Evolutionary conservation across 2,888 invertebrate species (phyloP).

Genomic region (Synergus itoensis): DNA sequence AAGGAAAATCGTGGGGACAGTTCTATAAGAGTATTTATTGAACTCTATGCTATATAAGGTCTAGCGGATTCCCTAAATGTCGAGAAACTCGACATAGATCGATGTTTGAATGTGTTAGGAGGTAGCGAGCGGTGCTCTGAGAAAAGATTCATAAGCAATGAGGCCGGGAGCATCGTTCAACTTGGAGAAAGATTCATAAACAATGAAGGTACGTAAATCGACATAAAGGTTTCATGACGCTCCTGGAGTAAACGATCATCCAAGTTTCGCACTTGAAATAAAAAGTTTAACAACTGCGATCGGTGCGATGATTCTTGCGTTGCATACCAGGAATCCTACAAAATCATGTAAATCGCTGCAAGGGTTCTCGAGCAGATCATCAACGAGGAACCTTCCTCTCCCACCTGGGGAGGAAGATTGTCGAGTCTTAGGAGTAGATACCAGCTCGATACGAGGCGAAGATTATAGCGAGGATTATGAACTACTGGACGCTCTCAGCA

Average conservation of each 20-base stretch:
- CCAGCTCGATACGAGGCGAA: neutral
- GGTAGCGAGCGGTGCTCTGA: neutral
- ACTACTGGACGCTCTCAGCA: no score
- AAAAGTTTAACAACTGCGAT: neutral
- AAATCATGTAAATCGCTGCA: neutral
- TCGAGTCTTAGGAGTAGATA: neutral
- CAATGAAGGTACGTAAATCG: conserved; percentile 2
- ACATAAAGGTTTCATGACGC: neutral
- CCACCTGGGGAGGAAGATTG: neutral
- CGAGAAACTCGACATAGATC: conserved; percentile 3
- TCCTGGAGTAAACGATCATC: neutral
- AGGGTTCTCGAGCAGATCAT: neutral
- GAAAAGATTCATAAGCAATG: conserved; percentile 64
- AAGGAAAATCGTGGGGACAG: neutral
- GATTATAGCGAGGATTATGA: no score
- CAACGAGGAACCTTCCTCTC: neutral
- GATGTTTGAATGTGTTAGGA: neutral
- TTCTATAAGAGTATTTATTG: conserved; percentile 16
- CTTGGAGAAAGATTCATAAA: conserved; percentile 17
- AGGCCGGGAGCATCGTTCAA: conserved; percentile 51
- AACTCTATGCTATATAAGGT: neutral
- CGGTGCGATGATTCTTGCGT: neutral
- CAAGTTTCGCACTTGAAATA: neutral
- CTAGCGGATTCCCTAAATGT: neutral
- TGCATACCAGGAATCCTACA: neutral